Base-by-base conservation (phyloP, 2,888 invertebrate species). In the Ennomos erosarius region DNA sequence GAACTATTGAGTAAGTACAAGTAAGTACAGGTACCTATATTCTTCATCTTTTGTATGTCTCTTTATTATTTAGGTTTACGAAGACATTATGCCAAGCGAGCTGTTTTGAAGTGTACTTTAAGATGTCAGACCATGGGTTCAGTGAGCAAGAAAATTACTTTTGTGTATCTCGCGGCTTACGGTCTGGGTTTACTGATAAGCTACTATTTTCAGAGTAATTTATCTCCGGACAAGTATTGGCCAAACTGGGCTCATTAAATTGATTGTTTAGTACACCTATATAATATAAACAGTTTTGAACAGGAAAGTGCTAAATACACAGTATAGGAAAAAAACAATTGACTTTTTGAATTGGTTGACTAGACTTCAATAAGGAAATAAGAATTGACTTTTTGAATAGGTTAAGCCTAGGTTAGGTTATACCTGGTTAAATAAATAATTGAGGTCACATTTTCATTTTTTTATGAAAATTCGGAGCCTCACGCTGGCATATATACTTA, bases 131-230 rank as follows among this genome's bases (percentile, higher is more conserved):
- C 58, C 47, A 16, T 12, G 43, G 39, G 58, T 46, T 64, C 67
- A 67, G 48, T 62, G 67, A 67, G 11, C 64, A 54, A 51, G 67
- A 67, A 64, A 64, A 67, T 64, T 56, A 62, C 64, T 67, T n/a
- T 55, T 60, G 55, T 57, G 50, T 67, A 59, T 60, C 54, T 56
- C 55, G 47, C 39, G 48, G 55, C 53, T 59, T 54, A 56, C 55
- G 51, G 43, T 48, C 42, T 42, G 54, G 52, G 48, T 56, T 59
- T 52, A 51, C 16, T 54, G 64, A 62, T 64, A 59, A 58, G 55
- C 48, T 54, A 55, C 55, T 54, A 38, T 55, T 47, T 58, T 34
- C 43, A 38, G 36, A 43, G 42, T 42, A n/a, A 48, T 58, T 37
- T 57, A 40, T 26, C 12, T 57, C 12, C 10, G n/a, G 36, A 11